Evolutionary conservation across 2,113 vertebrate species (phyloP).

Genomic region (Glaucomys volans): DNA sequence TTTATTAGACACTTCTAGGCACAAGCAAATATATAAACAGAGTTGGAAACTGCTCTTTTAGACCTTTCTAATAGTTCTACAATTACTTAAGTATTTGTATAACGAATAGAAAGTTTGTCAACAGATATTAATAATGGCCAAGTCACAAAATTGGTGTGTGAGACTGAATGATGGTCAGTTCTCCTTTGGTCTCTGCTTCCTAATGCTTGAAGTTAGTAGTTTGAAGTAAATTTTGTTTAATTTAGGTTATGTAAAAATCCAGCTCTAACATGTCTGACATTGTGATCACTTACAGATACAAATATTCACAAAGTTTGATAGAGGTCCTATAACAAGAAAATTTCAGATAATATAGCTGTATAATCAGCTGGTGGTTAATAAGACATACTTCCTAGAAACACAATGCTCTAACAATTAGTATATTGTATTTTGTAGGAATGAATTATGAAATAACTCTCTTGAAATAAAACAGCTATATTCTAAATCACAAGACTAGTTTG

Average conservation of each 20-base stretch:
- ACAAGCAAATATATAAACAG: not conserved
- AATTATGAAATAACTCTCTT: too few species aligned
- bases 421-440: not conserved
- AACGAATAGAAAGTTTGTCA: not conserved
- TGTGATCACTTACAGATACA: not conserved
- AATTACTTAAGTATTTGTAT: not conserved
- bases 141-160: not conserved
- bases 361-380: not conserved
- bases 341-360: not conserved
- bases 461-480: not conserved
- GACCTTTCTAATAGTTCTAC: not conserved
- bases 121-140: not conserved
- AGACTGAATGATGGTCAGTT: fast-evolving
- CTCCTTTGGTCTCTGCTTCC: not conserved
- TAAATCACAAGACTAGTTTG: not conserved
- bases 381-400: not conserved
- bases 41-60: not conserved
- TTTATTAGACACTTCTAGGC: not conserved
- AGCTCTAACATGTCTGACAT: not conserved
- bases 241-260: not conserved
- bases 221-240: not conserved
- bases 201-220: not conserved
- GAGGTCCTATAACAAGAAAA: not conserved
- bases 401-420: not conserved
- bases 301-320: not conserved